A percentile compares a stretch with the other conserved stretches of the same genome.
Conservation (phyloP, 2,113 vertebrate genomes). For the Sander vitreus region DNA sequence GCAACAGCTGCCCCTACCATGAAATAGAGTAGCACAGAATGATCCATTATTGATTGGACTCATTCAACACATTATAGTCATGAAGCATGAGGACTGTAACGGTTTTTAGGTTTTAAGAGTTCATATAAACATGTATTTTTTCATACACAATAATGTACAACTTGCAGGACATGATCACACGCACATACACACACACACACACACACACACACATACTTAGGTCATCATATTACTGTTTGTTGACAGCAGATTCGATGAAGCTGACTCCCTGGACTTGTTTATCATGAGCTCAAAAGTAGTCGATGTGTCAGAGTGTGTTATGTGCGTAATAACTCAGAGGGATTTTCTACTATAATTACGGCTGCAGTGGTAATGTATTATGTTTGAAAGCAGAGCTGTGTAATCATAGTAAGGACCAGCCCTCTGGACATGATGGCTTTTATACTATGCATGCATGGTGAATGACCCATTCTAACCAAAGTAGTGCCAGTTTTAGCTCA, state of each 20-base stretch:
- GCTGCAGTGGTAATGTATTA: constrained; percentile 8
- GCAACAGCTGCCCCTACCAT: constrained; percentile 37
- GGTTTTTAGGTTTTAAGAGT: constrained; percentile 22
- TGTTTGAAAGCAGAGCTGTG: constrained; percentile 33
- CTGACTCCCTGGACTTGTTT: constrained; percentile 30
- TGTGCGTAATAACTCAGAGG: constrained; percentile 21
- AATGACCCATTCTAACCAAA: constrained; percentile 1
- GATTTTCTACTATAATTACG: constrained; percentile 16
- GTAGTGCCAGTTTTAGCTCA: background rate
- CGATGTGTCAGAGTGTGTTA: constrained; percentile 42
- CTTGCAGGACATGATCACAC: background rate
- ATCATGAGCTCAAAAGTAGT: constrained; percentile 19
- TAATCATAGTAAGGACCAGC: background rate
- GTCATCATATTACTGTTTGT: constrained; percentile 20
- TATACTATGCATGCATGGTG: background rate
- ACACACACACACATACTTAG: background rate
- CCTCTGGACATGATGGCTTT: constrained; percentile 21
- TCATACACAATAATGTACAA: background rate
- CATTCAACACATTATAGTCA: constrained; percentile 5
- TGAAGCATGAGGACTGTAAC: background rate
- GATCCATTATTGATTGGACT: constrained; percentile 22
- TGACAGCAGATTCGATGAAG: constrained; percentile 26
- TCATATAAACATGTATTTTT: background rate
- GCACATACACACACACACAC: background rate
- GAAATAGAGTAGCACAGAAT: background rate